Conservation (phyloP, 2,888 invertebrate species). For the Stenotaenia linearis region DNA sequence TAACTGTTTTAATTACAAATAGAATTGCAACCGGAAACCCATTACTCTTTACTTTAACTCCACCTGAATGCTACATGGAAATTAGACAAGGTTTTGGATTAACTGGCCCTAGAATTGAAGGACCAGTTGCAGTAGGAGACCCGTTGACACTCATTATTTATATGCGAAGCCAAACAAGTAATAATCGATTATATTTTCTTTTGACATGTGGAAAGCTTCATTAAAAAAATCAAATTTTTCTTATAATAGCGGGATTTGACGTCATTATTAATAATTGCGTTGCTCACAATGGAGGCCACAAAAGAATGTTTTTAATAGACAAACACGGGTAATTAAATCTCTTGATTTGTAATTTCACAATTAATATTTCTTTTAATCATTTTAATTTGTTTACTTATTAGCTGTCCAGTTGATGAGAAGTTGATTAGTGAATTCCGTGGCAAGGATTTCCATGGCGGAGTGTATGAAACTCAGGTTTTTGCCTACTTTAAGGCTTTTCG, state of each 20-base stretch:
- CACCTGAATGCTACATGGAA: slow-evolving; percentile 94
- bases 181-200: no score
- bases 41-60: slow-evolving; percentile 84
- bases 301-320: slow-evolving; percentile 84
- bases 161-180: slow-evolving; percentile 91
- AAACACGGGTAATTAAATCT: slow-evolving; percentile 66
- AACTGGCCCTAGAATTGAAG: slow-evolving; percentile 73
- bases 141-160: slow-evolving; percentile 86
- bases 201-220: neutral
- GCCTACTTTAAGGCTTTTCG: slow-evolving; percentile 93
- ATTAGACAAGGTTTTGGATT: slow-evolving; percentile 86
- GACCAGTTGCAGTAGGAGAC: slow-evolving; percentile 86
- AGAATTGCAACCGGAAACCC: slow-evolving; percentile 93
- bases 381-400: slow-evolving; percentile 45
- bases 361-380: neutral
- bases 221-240: neutral
- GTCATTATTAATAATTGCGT: slow-evolving; percentile 91
- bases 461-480: slow-evolving; percentile 88
- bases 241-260: slow-evolving; percentile 76
- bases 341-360: neutral
- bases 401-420: slow-evolving; percentile 88
- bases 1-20: slow-evolving; percentile 41
- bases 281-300: slow-evolving; percentile 88
- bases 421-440: slow-evolving; percentile 85
- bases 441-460: slow-evolving; percentile 72